Conservation (phyloP, 2,797 vertebrate species). For the Clamator glandarius region DNA sequence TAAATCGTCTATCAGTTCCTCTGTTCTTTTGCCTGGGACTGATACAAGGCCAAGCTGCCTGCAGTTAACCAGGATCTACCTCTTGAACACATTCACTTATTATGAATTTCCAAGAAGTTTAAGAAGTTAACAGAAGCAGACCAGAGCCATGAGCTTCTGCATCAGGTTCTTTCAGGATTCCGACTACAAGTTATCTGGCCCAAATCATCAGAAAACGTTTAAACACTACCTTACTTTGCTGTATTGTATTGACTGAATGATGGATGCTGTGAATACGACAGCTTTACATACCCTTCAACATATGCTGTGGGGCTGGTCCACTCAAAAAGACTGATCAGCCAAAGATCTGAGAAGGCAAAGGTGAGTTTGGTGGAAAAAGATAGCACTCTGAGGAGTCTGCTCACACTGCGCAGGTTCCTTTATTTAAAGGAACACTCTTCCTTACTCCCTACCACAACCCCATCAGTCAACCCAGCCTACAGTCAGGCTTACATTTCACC, state of each 20-base stretch:
- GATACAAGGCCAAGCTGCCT: conserved; percentile 35
- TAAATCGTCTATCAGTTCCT: conserved; percentile 33
- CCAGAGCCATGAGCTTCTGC: background rate
- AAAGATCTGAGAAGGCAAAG: background rate
- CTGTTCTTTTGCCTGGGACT: conserved; percentile 45
- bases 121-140: conserved; percentile 5
- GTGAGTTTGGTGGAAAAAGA: background rate
- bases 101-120: background rate
- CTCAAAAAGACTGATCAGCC: background rate
- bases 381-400: background rate
- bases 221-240: background rate
- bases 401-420: background rate
- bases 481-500: background rate
- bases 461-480: background rate
- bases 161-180: background rate
- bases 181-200: background rate
- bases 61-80: background rate
- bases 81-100: rapidly evolving
- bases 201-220: background rate
- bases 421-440: background rate
- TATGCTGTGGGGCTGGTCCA: background rate
- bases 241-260: background rate
- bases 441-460: background rate
- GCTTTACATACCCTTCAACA: too few relatives aligned
- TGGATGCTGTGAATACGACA: rapidly evolving